Percentiles rank a stretch among this genome's conserved stretches.
Conservation (phyloP, 2,113 vertebrate genomes). For the Cyphomyrus discorhynchus region DNA sequence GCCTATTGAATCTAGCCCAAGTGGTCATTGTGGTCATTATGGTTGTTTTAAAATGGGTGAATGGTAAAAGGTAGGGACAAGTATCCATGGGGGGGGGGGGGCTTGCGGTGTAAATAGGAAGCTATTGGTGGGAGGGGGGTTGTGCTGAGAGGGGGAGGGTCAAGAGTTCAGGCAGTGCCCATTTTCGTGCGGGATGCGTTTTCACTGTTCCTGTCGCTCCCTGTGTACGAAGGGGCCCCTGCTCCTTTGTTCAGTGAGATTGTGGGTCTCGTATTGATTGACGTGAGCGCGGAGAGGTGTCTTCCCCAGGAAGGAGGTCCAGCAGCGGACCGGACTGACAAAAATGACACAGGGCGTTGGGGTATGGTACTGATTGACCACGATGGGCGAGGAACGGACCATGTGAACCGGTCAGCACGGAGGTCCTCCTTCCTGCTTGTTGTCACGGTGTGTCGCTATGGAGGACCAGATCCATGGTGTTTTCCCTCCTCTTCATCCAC, state of each 20-base stretch:
- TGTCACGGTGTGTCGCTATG: neutral
- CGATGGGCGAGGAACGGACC: neutral
- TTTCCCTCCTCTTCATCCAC: constrained; percentile 28
- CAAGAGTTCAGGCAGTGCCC: constrained; percentile 27
- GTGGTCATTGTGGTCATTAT: constrained; percentile 52
- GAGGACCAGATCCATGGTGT: neutral
- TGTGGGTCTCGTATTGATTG: constrained; percentile 24
- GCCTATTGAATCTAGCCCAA: constrained; percentile 48
- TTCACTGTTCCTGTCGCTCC: neutral
- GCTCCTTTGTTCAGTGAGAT: constrained; percentile 28
- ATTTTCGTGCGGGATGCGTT: neutral
- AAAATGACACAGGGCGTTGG: neutral
- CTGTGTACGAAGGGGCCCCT: constrained; percentile 12
- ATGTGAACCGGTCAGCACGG: neutral
- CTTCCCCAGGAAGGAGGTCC: neutral
- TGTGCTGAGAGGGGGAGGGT: constrained; percentile 28
- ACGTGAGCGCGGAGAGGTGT: constrained; percentile 1
- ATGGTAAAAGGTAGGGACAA: constrained; percentile 37
- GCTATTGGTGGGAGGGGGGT: neutral
- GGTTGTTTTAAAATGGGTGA: constrained; percentile 46
- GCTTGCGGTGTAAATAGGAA: constrained; percentile 17
- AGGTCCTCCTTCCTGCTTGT: neutral
- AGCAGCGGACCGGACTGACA: neutral
- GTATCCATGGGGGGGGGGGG: neutral
- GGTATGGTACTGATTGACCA: neutral